phyloP scores from a whole-genome alignment of 2,888 invertebrate genomes.

The Drosophila demipolita region DNA sequence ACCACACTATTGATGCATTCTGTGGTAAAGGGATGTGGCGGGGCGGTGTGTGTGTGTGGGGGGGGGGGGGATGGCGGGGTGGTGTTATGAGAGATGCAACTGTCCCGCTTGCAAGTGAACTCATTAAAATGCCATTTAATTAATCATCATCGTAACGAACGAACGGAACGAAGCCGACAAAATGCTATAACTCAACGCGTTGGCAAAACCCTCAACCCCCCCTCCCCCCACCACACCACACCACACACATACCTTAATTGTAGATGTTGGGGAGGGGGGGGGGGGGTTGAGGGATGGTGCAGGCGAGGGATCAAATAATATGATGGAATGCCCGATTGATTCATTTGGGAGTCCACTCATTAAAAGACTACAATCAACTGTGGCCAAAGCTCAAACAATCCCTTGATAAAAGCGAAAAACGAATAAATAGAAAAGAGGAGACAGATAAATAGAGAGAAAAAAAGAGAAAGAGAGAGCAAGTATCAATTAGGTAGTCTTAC shows the following conservation, averaged over 20 bases:
- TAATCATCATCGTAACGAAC: constrained; percentile 76
- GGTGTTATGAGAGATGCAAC: constrained; percentile 3
- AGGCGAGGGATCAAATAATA: constrained; percentile 7
- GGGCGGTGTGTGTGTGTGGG: no score
- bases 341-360: constrained; percentile 50
- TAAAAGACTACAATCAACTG: constrained; percentile 20
- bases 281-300: neutral
- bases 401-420: neutral
- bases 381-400: constrained; percentile 7
- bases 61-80: neutral
- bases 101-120: constrained; percentile 61
- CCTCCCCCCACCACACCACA: no score
- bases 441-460: neutral
- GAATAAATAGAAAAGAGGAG: neutral
- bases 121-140: constrained; percentile 84
- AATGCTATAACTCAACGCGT: constrained; percentile 77
- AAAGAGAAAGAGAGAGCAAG: neutral
- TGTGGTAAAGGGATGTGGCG: constrained; percentile 11
- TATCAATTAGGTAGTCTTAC: constrained; percentile 50
- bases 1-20: constrained; percentile 70
- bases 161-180: constrained; percentile 59
- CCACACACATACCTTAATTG: constrained; percentile 50
- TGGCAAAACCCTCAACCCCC: constrained; percentile 3
- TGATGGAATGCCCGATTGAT: constrained; percentile 54
- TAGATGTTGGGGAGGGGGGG: neutral